Base-by-base conservation (phyloP, 2,888 invertebrate genomes). In the Noctua janthe region DNA sequence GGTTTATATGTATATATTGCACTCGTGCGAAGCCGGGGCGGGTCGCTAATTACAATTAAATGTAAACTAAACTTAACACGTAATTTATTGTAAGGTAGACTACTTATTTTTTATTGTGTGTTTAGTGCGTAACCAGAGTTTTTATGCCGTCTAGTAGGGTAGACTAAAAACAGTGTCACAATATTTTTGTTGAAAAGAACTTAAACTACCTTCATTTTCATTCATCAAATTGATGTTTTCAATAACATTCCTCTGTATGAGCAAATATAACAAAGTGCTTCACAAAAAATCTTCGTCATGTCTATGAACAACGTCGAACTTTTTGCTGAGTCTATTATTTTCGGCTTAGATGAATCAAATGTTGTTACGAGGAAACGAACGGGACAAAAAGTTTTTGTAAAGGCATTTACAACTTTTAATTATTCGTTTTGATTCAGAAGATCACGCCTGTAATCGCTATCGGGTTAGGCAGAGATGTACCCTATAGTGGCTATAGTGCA, bases 341-440 rank as follows among this genome's bases (percentile, higher is more conserved):
- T 82, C 86, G 86, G 86, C 82, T 74, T 51, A 74, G 67, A 82
- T 86, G 84, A 85, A 82, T 86, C 86, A 86, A 64, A 74, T 64
- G 29, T 76, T 77, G 62, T 59, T 66, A 80, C 67, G 39, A 72
- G 62, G 49, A 35, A 39, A 66, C 64, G 29, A 74, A 71, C 47
- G n/a, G 62, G 69, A 47, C 73, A 74, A 82, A 77, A 69, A 75
- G 17, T 35, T 39, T 71, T 49, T 29, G 62, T 62, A 39, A 59
- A 62, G 75, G 72, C 75, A 69, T 74, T 73, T 76, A 81, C 5
- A 35, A 56, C 39, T 81, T 54, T 81, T 76, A 73, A 81, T 73
- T 84, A 84, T 74, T 49, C 23, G 39, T 8, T n/a, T 2, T 47
- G n/a, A 47, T 69, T 69, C 3, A 3, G 8, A 47, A 47, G n/a